Conservation (phyloP, 2,888 invertebrate genomes). For the Peribatodes rhomboidaria region DNA sequence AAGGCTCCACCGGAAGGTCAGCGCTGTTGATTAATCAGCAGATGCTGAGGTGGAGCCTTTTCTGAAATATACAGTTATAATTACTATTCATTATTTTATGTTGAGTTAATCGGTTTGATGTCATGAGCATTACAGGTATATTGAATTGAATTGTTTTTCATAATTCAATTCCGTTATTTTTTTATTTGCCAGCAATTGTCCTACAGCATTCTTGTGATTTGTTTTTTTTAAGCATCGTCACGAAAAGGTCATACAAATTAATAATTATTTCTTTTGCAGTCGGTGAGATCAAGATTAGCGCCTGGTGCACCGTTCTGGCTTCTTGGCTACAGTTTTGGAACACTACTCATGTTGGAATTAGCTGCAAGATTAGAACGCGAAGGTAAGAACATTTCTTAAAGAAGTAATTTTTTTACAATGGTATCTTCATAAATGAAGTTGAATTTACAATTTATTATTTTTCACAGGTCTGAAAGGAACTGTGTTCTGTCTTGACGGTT, state of each 20-base stretch:
- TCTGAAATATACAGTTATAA: too few species aligned
- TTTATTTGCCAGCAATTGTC: too few species aligned
- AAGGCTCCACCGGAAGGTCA: too few species aligned
- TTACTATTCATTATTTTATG: too few species aligned
- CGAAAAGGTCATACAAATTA: conserved; percentile 29
- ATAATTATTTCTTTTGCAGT: conserved; percentile 71
- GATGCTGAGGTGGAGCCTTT: too few species aligned
- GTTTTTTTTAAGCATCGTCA: neutral
- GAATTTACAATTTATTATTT: too few species aligned
- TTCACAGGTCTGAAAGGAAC: conserved; percentile 83
- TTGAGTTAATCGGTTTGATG: too few species aligned
- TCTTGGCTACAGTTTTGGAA: conserved; percentile 96
- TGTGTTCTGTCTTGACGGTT: conserved; percentile 93
- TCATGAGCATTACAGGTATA: too few species aligned
- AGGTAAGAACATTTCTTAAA: conserved; percentile 70
- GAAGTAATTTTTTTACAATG: neutral
- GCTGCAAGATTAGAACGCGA: conserved; percentile 89
- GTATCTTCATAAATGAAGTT: too few species aligned
- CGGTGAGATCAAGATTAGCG: conserved; percentile 85
- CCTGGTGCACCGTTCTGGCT: conserved; percentile 90
- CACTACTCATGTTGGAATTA: conserved; percentile 91
- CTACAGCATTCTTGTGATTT: neutral
- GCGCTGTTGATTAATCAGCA: too few species aligned
- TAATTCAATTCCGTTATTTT: too few species aligned
- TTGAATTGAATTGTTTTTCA: too few species aligned